These are phyloP conservation scores for Diplosoma virens DNA, from an alignment of 23 tunicate genomes.

Conservation along the genomic window DNA sequence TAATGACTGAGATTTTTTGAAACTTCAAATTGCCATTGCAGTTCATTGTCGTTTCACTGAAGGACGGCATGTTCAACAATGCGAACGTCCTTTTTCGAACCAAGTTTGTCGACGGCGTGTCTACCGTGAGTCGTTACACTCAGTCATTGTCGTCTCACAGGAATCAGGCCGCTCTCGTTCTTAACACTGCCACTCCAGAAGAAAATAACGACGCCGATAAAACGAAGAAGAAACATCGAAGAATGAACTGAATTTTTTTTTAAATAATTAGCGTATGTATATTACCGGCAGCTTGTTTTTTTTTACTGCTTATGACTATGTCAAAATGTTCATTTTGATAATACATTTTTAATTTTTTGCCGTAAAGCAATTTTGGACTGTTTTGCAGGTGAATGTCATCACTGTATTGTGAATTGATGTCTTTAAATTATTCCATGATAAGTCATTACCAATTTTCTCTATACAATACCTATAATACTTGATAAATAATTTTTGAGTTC, in stretches of 20 bases:
- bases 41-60: conserved; percentile 90
- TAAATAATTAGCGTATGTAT: neutral
- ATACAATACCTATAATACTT: too few species aligned
- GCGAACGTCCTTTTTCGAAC: conserved; percentile 95
- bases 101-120: conserved; percentile 92
- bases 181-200: neutral
- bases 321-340: too few species aligned
- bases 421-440: too few species aligned
- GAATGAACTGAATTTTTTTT: neutral
- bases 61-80: conserved; percentile 98
- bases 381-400: too few species aligned
- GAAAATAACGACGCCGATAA: neutral
- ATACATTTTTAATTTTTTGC: too few species aligned
- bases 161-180: neutral
- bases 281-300: neutral
- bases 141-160: conserved; percentile 12
- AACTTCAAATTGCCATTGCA: conserved; percentile 14
- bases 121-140: conserved; percentile 71
- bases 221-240: neutral
- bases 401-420: too few species aligned
- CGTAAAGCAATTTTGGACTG: too few species aligned
- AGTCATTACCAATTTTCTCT: too few species aligned
- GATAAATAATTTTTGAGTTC: too few species aligned
- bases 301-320: neutral
- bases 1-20: too few species aligned